Evolutionary conservation across 2,888 invertebrate genomes (phyloP), one percentile per base, ranked within the genome.

Genomic region (Pristionchus fissidentatus): DNA sequence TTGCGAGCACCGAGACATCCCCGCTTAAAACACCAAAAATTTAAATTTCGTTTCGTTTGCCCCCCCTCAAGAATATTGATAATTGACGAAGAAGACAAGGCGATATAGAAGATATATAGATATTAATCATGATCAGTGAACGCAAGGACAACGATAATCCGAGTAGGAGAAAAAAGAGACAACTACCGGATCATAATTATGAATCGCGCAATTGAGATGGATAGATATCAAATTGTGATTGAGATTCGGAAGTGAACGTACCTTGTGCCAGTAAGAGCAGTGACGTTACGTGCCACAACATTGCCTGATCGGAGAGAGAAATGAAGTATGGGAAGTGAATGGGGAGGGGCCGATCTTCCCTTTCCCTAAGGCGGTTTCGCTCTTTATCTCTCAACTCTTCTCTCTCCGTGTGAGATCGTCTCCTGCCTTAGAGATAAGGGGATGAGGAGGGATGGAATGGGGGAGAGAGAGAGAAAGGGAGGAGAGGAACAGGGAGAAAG

Each of bases 331-430:
- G 78, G 66, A 70, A 70, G 70, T 79, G 79, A 49, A 79, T 57
- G 43, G 79, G 43, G 55, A 79, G 43, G 75, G 75, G 49, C 46
- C 49, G 75, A 77, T 77, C 75, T 77, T 49, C 49, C 52, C 78
- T 57, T 35, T 55, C 80, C 79, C 80, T 81, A 81, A 81, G 80
- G 80, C 80, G 80, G 80, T 81, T 81, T 81, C 80, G 35, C 80
- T 81, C 80, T 32, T 81, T 81, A 81, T 81, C 80, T 62, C 43
- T 41, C 73, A 26, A 19, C 52, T 49, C 62, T 8, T 62, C 62
- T 46, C 77, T 79, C 57, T 15, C 52, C 29, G 38, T 79, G 41
- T 38, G 41, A n/a, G 57, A 38, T 57, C 43, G 26, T 13, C 62
- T 43, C 43, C 43, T 52, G 43, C 60, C 38, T 81, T 46, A 19